Conservation (phyloP, 2,888 invertebrate genomes). For the Drosophila pseudotalamancana region DNA sequence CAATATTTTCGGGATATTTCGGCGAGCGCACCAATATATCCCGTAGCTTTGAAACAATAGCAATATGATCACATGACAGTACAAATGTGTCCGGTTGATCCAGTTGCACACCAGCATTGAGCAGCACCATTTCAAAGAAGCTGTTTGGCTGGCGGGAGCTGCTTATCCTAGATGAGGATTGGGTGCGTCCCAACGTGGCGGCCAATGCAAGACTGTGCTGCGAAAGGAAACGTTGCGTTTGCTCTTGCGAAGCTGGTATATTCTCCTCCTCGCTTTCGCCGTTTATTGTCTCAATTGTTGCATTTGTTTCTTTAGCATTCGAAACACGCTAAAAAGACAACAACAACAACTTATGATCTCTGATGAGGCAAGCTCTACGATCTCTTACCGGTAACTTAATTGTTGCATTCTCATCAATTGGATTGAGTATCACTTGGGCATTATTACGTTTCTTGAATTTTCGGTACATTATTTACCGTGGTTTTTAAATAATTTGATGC, state of each 20-base stretch:
- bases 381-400: constrained; percentile 76
- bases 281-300: constrained; percentile 32
- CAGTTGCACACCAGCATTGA: constrained; percentile 80
- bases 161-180: constrained; percentile 60
- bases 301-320: constrained; percentile 21
- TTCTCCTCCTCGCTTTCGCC: constrained; percentile 82
- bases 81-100: constrained; percentile 80
- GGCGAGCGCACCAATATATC: constrained; percentile 83
- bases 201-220: constrained; percentile 80
- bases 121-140: constrained; percentile 82
- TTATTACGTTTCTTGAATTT: constrained; percentile 51
- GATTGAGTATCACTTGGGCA: constrained; percentile 55
- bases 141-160: constrained; percentile 79
- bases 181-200: constrained; percentile 77
- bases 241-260: constrained; percentile 83
- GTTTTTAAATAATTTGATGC: neutral
- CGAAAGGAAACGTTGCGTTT: constrained; percentile 83
- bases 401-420: constrained; percentile 80
- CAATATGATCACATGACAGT: constrained; percentile 85
- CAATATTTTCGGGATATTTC: constrained; percentile 86
- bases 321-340: constrained; percentile 34
- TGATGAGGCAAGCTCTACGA: too few relatives aligned
- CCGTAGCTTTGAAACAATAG: constrained; percentile 85
- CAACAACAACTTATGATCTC: neutral
- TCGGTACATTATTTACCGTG: constrained; percentile 56